phyloP scores from a whole-genome alignment of 1,140 invertebrate genomes.

The Doryteuthis pealeii region DNA sequence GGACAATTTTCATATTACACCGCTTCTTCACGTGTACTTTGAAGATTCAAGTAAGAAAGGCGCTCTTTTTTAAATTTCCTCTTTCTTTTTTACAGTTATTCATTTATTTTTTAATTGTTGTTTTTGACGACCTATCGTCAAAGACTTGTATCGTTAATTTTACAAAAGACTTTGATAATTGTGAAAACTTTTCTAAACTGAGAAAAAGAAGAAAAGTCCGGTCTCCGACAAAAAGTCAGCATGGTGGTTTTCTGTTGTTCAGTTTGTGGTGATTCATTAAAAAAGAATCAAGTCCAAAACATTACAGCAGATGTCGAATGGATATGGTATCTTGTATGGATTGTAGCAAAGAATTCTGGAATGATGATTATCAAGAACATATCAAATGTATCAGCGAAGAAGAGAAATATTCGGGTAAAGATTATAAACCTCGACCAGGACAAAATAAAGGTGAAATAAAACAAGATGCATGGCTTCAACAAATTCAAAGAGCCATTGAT shows the following conservation, averaged over 20 bases:
- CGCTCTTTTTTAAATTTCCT: no score
- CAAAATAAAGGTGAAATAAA: conserved; percentile 87
- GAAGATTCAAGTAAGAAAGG: no score
- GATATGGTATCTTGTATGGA: conserved; percentile 78
- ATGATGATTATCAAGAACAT: conserved; percentile 77
- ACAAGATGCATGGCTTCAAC: conserved; percentile 84
- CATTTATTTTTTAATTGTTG: no score
- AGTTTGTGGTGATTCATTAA: conserved; percentile 80
- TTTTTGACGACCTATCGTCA: no score
- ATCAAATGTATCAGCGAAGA: conserved; percentile 91
- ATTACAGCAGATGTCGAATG: conserved; percentile 68
- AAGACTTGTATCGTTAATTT: no score
- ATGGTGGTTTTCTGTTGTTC: conserved; percentile 94
- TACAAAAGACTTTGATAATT: no score
- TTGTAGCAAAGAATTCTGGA: conserved; percentile 69
- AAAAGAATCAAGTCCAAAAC: conserved; percentile 85
- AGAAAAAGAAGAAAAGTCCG: background rate
- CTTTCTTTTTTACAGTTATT: no score
- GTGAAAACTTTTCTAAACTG: no score
- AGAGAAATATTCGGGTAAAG: conserved; percentile 84
- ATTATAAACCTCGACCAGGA: conserved; percentile 72
- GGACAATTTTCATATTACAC: no score
- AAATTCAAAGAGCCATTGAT: conserved; percentile 72
- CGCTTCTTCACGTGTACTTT: no score
- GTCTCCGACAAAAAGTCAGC: no score